A percentile compares a stretch with the other conserved stretches of the same genome.
Evolutionary conservation across 2,888 invertebrate species (phyloP).

Genomic region (Athalia rosae): DNA sequence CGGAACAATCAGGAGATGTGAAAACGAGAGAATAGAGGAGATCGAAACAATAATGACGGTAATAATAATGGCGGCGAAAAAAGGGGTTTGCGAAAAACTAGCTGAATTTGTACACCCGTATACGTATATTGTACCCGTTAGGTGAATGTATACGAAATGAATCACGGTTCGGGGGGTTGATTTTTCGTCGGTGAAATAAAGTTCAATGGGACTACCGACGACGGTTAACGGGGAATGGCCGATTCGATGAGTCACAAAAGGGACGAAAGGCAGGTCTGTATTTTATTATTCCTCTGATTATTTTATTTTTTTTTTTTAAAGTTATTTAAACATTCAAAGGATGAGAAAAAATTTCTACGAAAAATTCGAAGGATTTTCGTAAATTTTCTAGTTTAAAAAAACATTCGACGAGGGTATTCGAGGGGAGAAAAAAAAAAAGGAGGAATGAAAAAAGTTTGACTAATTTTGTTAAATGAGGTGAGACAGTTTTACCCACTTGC

Average conservation of each 20-base stretch:
- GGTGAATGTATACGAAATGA: background rate
- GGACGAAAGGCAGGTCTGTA: constrained; percentile 38
- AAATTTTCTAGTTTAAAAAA: too few relatives aligned
- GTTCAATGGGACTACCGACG: constrained; percentile 28
- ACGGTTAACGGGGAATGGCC: constrained; percentile 39
- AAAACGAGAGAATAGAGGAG: too few relatives aligned
- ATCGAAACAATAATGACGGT: background rate
- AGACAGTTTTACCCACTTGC: background rate
- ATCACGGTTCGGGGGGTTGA: background rate
- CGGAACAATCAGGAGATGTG: too few relatives aligned
- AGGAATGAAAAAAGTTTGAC: background rate
- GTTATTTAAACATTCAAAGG: too few relatives aligned
- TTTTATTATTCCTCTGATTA: background rate
- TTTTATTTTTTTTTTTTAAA: background rate
- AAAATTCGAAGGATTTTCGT: too few relatives aligned
- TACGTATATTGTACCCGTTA: background rate
- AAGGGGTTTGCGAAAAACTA: too few relatives aligned
- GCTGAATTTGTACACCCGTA: too few relatives aligned
- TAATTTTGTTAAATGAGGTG: background rate
- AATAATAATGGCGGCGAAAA: background rate
- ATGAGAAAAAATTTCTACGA: too few relatives aligned
- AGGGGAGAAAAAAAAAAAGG: too few relatives aligned
- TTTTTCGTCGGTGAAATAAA: constrained; percentile 38
- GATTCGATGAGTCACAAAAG: constrained; percentile 15
- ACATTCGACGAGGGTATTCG: too few relatives aligned